These are phyloP conservation scores for Sycophila texana DNA, from an alignment of 2,888 invertebrate genomes.

Conservation along the genomic window DNA sequence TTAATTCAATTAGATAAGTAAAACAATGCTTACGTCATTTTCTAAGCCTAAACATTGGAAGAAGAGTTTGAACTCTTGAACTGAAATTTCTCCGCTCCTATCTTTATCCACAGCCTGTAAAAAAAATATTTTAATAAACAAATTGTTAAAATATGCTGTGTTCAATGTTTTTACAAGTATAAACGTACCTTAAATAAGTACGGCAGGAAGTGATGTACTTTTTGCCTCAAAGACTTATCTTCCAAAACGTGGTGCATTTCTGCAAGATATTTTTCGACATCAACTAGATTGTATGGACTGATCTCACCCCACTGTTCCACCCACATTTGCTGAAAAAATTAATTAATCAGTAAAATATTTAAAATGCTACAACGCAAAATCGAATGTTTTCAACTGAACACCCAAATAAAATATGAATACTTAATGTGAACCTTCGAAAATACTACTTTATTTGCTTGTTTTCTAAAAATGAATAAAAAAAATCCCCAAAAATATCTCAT, in stretches of 20 bases:
- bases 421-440: no score
- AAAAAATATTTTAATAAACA: constrained; percentile 44
- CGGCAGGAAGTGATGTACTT: constrained; percentile 86
- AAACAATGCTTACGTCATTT: constrained; percentile 78
- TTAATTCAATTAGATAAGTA: constrained; percentile 27
- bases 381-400: no score
- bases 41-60: constrained; percentile 86
- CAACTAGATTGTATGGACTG: constrained; percentile 87
- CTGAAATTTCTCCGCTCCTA: constrained; percentile 85
- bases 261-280: constrained; percentile 87
- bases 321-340: constrained; percentile 82
- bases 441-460: no score
- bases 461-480: no score
- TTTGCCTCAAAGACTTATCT: constrained; percentile 84
- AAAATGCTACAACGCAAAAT: neutral
- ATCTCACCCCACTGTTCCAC: constrained; percentile 90
- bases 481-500: no score
- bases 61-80: constrained; percentile 89
- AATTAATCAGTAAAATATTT: neutral
- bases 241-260: constrained; percentile 90
- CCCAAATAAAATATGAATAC: no score
- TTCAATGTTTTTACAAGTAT: neutral
- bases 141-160: neutral
- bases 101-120: constrained; percentile 88
- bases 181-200: constrained; percentile 85